Base-by-base conservation (phyloP, 2,888 invertebrate genomes). In the Erynnis tages region DNA sequence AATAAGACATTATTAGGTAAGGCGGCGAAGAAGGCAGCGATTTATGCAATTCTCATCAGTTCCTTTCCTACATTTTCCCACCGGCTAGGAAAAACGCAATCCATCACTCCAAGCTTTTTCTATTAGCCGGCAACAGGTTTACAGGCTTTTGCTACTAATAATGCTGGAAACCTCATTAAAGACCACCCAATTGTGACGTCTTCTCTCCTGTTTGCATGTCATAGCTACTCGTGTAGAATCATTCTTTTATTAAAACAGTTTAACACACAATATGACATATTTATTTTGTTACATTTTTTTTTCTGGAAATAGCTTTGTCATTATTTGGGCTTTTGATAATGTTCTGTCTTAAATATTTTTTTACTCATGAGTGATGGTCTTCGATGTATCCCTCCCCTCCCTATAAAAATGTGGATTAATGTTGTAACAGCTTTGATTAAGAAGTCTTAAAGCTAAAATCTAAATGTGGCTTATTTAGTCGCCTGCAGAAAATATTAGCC, bases 1-100 rank as follows among this genome's bases (percentile, higher is more conserved):
- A 50, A 44, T 27, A 50, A 50, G 50, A 43, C 43, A 21, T 50
- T 50, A 50, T 50, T 50, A 37, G 50, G 50, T 44, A 37, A 50
- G 44, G 11, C 13, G 37, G 19, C 13, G 27, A 43, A 35, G 43
- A 27, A 44, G 29, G 35, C 43, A 34, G 50, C 44, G 44, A 52
- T 52, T 52, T 52, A 52, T 52, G 52, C 37, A 52, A 44, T 43
- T 17, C 47, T 43, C 52, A 44, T 52, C 30, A 44, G 29, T 43
- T 29, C 41, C 43, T 13, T 43, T 29, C 41, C 43, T 13, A 29
- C 37, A 37, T 16, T 29, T 47, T 29, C 37, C 11, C 38, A 32
- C 44, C 14, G 7, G 45, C 10, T 21, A 14, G 27, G 29, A 52
- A 48, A 44, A 52, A 52, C 35, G 44, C 43, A 35, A 35, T 52